phyloP scores from a whole-genome alignment of 2,797 vertebrate species.

The Macropodus opercularis region DNA sequence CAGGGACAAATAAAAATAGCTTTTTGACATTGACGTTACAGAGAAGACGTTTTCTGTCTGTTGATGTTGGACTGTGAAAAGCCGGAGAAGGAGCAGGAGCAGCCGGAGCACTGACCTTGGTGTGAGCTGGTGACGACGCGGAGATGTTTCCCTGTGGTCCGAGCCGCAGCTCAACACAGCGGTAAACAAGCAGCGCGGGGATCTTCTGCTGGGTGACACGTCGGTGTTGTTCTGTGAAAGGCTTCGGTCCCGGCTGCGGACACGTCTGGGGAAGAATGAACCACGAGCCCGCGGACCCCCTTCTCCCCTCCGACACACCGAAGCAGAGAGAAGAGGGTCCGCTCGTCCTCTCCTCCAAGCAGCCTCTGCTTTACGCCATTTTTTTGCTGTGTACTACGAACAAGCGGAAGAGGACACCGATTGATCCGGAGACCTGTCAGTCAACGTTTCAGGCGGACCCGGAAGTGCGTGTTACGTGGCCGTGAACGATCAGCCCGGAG shows the following conservation, averaged over 20 bases:
- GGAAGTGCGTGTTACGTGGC: slow-evolving; percentile 28
- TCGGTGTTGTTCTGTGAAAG: background rate
- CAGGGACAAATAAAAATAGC: background rate
- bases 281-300: background rate
- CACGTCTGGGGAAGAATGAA: background rate
- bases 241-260: background rate
- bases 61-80: too few species aligned
- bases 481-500: background rate
- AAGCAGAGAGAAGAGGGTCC: slow-evolving; percentile 50
- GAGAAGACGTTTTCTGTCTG: too few species aligned
- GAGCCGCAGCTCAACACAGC: slow-evolving; percentile 49
- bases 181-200: slow-evolving; percentile 70
- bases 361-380: slow-evolving; percentile 73
- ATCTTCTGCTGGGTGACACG: slow-evolving; percentile 33
- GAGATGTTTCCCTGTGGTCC: slow-evolving; percentile 43
- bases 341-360: slow-evolving; percentile 45
- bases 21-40: background rate
- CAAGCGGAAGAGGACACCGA: background rate
- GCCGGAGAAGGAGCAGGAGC: fast-evolving
- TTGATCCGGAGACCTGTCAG: slow-evolving; percentile 52
- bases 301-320: slow-evolving; percentile 6
- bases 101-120: slow-evolving; percentile 65
- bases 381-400: slow-evolving; percentile 60
- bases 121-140: slow-evolving; percentile 30
- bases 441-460: slow-evolving; percentile 64